Base-by-base conservation (phyloP, 2,113 vertebrate genomes). In the Eulemur rufifrons region DNA sequence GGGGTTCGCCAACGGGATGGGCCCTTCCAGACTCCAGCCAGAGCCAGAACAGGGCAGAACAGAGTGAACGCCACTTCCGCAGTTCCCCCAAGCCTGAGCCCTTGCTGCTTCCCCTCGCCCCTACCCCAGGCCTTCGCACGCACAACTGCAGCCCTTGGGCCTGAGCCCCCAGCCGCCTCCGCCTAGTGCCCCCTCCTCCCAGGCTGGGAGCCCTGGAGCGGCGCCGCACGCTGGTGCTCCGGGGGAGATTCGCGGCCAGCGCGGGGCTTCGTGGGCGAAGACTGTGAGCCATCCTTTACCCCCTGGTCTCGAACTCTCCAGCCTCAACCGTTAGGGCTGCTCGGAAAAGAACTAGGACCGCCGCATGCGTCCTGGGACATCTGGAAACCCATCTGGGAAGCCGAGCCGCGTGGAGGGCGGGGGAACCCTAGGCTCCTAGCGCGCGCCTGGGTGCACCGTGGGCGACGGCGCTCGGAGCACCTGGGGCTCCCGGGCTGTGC, bases 241-340 rank as follows among this genome's bases (percentile, higher is more conserved):
- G 37, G 0, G 4, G 14, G 14, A 64, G 86, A 34, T 27, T 25
- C 7, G 1, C 1, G 0, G n/a, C 6, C 2, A 13, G 52, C 32
- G 21, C 18, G 0, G 25, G 37, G 42, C 13, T 56, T 50, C 34
- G 13, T 2, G 71, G 73, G 25, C 5, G 11, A 88, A 69, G 21
- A 56, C 23, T 1, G 27, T 13, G 3, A 56, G 74, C 17, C 17
- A 64, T 6, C 32, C 39, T 11, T 5, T 12, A 34, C 15, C 59
- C 15, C n/a, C 45, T 0, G 66, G 14, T 21, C 91, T 13, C 23
- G 32, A 77, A 34, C 42, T 34, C 73, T 17, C 74, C n/a, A 56
- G 17, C 42, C 54, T 47, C 74, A 66, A 37, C 8, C 21, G 0
- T 37, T 10, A 29, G 61, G 64, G 37, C 50, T 15, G 8, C 77